Base-by-base conservation (phyloP, 64 coral and sea anemone species). In the Montipora capricornis region DNA sequence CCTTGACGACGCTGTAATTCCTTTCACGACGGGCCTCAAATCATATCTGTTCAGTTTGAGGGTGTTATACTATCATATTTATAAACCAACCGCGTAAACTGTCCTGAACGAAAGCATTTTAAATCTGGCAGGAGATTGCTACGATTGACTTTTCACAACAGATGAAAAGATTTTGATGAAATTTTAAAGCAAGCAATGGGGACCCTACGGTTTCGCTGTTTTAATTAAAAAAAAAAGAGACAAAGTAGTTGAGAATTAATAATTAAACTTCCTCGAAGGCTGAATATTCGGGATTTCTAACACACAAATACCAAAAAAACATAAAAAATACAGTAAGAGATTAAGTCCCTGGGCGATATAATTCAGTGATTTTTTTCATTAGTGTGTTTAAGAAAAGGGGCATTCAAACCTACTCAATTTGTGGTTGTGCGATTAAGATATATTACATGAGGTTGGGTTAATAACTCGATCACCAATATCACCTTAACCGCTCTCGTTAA, bases 321-420 rank as follows among this genome's bases (percentile, higher is more conserved):
- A 68, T 12, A 69, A 48, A 44, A 68, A 68, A 68, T n/a, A 12
- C 14, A 13, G 13, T 16, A 17, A 13, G 17, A 68, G 64, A 37
- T 37, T 37, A 37, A 37, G 37, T 37, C 2, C 37, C 37, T 37
- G 37, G 37, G 37, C 37, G 37, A 37, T 37, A 37, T 37, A 37
- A 37, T 20, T 22, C 20, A 15, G 48, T 73, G 82, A 22, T 86
- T 71, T 11, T 10, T 71, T 81, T 86, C 47, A 84, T 69, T 84
- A 84, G 64, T n/a, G 44, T 68, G 81, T 84, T 84, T 84, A 84
- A 58, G 68, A 68, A 84, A 84, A 29, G 81, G 66, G 81, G 66
- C 26, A 6, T 68, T 24, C 13, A 67, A 47, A 47, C 81, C 68
- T 37, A 68, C 68, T 84, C 81, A 84, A 84, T 84, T 84, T 68